These are phyloP conservation scores for Epinephelus lanceolatus DNA, from an alignment of 2,113 vertebrate genomes.

Conservation along the genomic window DNA sequence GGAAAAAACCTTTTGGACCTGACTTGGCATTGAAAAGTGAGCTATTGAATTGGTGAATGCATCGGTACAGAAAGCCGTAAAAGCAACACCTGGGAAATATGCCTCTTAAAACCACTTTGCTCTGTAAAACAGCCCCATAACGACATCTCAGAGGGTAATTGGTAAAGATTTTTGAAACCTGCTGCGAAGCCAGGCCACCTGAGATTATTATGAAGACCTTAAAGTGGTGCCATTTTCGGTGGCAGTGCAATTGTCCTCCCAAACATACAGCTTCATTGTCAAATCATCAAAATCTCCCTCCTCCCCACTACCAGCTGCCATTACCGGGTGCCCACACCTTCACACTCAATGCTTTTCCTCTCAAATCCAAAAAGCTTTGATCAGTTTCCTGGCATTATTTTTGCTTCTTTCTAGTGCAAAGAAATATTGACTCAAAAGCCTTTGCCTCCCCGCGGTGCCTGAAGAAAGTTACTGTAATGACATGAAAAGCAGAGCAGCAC, in stretches of 20 bases:
- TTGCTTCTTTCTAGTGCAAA: conserved; percentile 45
- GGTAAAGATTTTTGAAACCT: conserved; percentile 28
- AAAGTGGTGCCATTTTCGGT: conserved; percentile 47
- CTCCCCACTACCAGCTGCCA: conserved; percentile 4
- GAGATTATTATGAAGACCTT: conserved; percentile 17
- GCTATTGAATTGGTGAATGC: background rate
- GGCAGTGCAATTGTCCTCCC: conserved; percentile 4
- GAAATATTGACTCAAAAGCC: conserved; percentile 59
- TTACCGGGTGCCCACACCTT: conserved; percentile 25
- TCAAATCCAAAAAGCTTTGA: conserved; percentile 61
- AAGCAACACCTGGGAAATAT: background rate
- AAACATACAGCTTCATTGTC: conserved; percentile 31
- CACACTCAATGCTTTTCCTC: conserved; percentile 25
- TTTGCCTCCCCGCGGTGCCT: conserved; percentile 41
- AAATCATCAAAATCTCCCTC: conserved; percentile 36
- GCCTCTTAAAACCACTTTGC: conserved; percentile 25
- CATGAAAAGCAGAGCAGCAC: conserved; percentile 64
- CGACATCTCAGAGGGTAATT: conserved; percentile 22
- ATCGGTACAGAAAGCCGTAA: conserved; percentile 9
- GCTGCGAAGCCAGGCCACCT: conserved; percentile 8
- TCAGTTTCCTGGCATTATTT: conserved; percentile 46
- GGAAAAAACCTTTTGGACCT: background rate
- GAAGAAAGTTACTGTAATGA: conserved; percentile 65
- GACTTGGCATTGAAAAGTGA: conserved; percentile 10
- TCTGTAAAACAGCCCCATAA: conserved; percentile 14